Conservation (phyloP, 1,140 invertebrate genomes). For the Homarus americanus region DNA sequence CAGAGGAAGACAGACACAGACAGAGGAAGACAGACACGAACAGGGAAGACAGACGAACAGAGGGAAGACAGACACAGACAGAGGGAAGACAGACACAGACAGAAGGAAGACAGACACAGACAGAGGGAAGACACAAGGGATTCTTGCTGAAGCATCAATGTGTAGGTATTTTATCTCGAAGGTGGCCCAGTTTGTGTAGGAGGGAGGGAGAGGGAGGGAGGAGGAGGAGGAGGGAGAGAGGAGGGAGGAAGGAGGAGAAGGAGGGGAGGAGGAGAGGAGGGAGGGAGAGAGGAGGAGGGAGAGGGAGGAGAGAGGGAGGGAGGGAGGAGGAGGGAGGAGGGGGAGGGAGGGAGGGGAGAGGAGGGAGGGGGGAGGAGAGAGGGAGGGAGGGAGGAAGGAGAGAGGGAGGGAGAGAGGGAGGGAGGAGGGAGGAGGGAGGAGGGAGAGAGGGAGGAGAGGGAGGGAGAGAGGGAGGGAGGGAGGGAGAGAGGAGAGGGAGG, state of each 20-base stretch:
- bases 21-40: too few relatives aligned
- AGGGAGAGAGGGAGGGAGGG: not conserved
- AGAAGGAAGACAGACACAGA: too few relatives aligned
- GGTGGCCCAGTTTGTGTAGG: too few relatives aligned
- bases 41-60: too few relatives aligned
- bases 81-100: too few relatives aligned
- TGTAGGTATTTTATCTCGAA: too few relatives aligned
- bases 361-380: not conserved
- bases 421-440: not conserved
- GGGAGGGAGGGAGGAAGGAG: not conserved
- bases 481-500: not conserved
- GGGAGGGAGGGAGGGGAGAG: not conserved
- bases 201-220: too few relatives aligned
- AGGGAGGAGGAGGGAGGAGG: not conserved
- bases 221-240: too few relatives aligned
- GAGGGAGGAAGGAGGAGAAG: not conserved
- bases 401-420: not conserved
- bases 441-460: not conserved
- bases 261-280: not conserved
- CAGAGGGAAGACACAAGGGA: too few relatives aligned
- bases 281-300: not conserved
- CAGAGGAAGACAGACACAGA: too few relatives aligned
- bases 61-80: too few relatives aligned
- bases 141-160: too few relatives aligned
- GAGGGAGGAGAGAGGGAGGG: not conserved